Evolutionary conservation across 2,797 vertebrate species (phyloP).

Genomic region (Scomberomorus guttatus): DNA sequence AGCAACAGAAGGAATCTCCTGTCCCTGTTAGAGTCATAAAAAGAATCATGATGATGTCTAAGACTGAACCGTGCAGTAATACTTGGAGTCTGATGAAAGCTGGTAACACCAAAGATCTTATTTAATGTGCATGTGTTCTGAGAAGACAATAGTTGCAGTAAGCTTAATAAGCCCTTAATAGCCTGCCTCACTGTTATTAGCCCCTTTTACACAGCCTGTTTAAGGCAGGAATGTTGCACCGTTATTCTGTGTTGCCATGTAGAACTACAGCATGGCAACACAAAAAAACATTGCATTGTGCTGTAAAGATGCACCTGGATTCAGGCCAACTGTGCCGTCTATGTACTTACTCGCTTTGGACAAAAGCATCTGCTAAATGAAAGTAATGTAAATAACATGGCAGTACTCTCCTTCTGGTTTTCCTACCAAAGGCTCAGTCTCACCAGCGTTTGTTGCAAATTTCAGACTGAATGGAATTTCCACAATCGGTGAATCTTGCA

Average conservation of each 20-base stretch:
- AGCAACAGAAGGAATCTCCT: background rate
- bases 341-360: no score
- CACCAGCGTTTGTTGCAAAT: background rate
- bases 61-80: slow-evolving; percentile 11
- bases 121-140: slow-evolving; percentile 32
- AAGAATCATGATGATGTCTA: background rate
- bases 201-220: no score
- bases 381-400: no score
- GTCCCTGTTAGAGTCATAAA: background rate
- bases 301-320: background rate
- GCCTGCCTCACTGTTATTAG: slow-evolving; percentile 6
- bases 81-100: slow-evolving; percentile 40
- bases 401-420: no score
- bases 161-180: slow-evolving; percentile 30
- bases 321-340: no score
- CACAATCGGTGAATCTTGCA: no score
- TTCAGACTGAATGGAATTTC: background rate
- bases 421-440: no score
- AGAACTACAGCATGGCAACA: slow-evolving; percentile 9
- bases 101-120: slow-evolving; percentile 15
- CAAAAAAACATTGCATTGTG: background rate
- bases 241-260: slow-evolving; percentile 18
- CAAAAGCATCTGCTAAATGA: no score
- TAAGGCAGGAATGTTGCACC: no score
- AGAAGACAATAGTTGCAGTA: slow-evolving; percentile 18